These are phyloP conservation scores for Harpalus rubripes DNA, from an alignment of 2,888 invertebrate genomes.

Conservation along the genomic window DNA sequence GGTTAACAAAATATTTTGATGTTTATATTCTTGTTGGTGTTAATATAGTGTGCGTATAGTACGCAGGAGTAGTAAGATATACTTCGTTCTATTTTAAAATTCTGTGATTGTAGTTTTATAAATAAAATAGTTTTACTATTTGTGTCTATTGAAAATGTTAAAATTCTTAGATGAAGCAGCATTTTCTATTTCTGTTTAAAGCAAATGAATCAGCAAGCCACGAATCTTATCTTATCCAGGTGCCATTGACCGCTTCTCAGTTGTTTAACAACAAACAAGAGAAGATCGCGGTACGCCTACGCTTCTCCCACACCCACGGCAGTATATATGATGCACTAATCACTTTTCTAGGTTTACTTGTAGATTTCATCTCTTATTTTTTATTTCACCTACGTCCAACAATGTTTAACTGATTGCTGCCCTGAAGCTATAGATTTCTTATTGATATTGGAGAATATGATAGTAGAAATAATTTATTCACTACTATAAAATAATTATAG, in stretches of 20 bases:
- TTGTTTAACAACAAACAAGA: slow-evolving; percentile 38
- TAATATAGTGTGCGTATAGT: too few species aligned
- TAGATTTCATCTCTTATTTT: not conserved
- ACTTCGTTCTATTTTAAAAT: too few species aligned
- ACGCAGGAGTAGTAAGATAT: too few species aligned
- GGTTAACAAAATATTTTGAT: too few species aligned
- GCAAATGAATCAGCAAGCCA: slow-evolving; percentile 1
- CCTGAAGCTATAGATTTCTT: not conserved
- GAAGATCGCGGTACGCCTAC: slow-evolving; percentile 31
- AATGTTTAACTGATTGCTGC: not conserved
- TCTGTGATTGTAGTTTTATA: too few species aligned
- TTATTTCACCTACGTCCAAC: not conserved
- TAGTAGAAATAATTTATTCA: not conserved
- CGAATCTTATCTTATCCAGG: not conserved
- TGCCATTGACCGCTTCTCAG: slow-evolving; percentile 31
- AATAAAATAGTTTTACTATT: too few species aligned
- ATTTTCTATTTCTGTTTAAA: not conserved
- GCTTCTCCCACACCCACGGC: slow-evolving; percentile 15
- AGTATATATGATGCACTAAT: slow-evolving; percentile 1
- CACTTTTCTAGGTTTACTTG: not conserved
- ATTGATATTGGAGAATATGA: not conserved
- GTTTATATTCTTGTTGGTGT: too few species aligned
- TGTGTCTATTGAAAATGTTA: not conserved
- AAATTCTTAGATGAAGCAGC: not conserved
- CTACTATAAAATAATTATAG: not conserved